These are phyloP conservation scores for Henricia sp. DNA, from an alignment of 53 echinoderm and acorn worm species.

Conservation along the genomic window DNA sequence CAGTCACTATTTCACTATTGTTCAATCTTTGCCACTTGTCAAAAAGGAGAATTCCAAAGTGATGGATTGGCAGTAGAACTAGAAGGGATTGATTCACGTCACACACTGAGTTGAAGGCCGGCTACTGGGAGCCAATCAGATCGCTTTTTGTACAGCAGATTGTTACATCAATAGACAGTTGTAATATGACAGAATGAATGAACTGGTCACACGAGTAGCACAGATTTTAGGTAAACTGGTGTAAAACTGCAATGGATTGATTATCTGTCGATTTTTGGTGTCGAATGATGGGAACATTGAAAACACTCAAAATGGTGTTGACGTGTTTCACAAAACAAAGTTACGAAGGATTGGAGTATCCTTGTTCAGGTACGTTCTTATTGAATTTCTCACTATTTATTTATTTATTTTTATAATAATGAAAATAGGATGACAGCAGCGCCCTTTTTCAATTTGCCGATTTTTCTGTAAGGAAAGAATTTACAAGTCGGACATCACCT, in stretches of 20 bases:
- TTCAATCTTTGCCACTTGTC: slow-evolving; percentile 5
- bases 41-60: background rate
- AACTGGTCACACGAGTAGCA: background rate
- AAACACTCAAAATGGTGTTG: slow-evolving; percentile 51
- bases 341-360: slow-evolving; percentile 41
- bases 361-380: slow-evolving; percentile 31
- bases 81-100: slow-evolving; percentile 6
- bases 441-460: too few relatives aligned
- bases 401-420: too few relatives aligned
- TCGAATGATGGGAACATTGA: background rate
- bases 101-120: background rate
- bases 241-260: background rate
- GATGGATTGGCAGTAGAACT: slow-evolving; percentile 42
- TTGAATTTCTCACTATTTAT: too few relatives aligned
- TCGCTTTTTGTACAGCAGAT: slow-evolving; percentile 9
- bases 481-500: too few relatives aligned
- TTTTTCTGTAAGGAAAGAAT: too few relatives aligned
- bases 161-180: background rate
- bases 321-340: slow-evolving; percentile 43
- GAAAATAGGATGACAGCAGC: too few relatives aligned
- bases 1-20: slow-evolving; percentile 42
- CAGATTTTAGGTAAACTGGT: slow-evolving; percentile 3
- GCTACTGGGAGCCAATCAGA: slow-evolving; percentile 16
- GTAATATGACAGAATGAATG: background rate
- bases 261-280: slow-evolving; percentile 19